These are phyloP conservation scores for Drosophila nebulosa DNA, from an alignment of 1,140 invertebrate species.

Conservation along the genomic window DNA sequence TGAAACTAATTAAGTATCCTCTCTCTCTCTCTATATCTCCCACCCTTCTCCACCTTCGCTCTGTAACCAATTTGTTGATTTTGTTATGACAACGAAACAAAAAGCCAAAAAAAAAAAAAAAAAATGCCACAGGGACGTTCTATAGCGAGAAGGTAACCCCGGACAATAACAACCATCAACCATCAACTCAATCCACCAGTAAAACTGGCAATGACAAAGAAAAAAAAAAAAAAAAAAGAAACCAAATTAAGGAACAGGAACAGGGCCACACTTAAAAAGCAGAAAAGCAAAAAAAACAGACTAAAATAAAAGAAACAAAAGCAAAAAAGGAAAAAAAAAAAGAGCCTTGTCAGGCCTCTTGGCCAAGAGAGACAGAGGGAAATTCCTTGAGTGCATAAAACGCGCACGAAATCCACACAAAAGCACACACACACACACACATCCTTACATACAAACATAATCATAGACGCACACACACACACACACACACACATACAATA, in stretches of 20 bases:
- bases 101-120: constrained; percentile 24
- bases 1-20: constrained; percentile 33
- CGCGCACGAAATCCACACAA: constrained; percentile 57
- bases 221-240: neutral
- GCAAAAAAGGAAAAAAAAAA: constrained; percentile 25
- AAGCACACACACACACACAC: constrained; percentile 25
- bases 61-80: constrained; percentile 62
- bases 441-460: constrained; percentile 7
- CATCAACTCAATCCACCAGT: neutral
- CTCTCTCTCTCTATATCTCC: no score
- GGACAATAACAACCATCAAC: constrained; percentile 24
- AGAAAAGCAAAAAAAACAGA: constrained; percentile 1
- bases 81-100: constrained; percentile 74
- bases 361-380: constrained; percentile 11
- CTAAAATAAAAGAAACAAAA: constrained; percentile 16
- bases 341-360: constrained; percentile 56
- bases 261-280: neutral
- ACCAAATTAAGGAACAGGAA: neutral
- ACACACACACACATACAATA: neutral
- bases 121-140: neutral
- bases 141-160: constrained; percentile 18
- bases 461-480: neutral
- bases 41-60: no score
- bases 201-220: neutral
- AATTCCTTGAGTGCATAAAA: constrained; percentile 71